These are phyloP conservation scores for Pantelozetes paolii DNA, from an alignment of 2,888 invertebrate genomes.

Conservation along the genomic window DNA sequence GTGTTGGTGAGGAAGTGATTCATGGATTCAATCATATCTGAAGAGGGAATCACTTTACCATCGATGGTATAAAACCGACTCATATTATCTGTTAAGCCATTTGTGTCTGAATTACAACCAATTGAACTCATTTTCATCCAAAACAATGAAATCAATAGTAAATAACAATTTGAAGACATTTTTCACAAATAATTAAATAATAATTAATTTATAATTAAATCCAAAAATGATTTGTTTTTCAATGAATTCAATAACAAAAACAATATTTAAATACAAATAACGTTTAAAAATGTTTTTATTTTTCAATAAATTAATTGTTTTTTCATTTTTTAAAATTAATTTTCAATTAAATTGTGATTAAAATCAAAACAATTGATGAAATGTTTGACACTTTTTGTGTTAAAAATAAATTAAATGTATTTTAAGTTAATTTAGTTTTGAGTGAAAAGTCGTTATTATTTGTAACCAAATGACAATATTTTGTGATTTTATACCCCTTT, in stretches of 20 bases:
- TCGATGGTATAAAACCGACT: constrained; percentile 63
- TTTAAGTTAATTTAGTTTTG: no score
- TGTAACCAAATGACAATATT: no score
- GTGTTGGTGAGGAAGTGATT: constrained; percentile 71
- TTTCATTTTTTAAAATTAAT: background rate
- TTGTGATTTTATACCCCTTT: no score
- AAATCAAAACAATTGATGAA: background rate
- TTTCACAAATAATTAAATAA: background rate
- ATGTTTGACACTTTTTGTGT: no score
- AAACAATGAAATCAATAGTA: background rate
- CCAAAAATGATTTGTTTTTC: background rate
- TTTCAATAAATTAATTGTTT: background rate
- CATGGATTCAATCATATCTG: constrained; percentile 53
- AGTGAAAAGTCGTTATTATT: no score
- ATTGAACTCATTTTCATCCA: constrained; percentile 6
- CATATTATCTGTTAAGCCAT: background rate
- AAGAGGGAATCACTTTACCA: constrained; percentile 72
- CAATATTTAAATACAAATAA: background rate
- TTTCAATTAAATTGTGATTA: background rate
- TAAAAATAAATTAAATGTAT: no score
- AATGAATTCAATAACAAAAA: background rate
- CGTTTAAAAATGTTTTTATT: background rate
- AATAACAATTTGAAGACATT: constrained; percentile 9
- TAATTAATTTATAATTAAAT: constrained; percentile 3
- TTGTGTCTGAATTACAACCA: background rate